These are phyloP conservation scores for Synodontis membranacea DNA, from an alignment of 2,113 vertebrate genomes.

Conservation along the genomic window DNA sequence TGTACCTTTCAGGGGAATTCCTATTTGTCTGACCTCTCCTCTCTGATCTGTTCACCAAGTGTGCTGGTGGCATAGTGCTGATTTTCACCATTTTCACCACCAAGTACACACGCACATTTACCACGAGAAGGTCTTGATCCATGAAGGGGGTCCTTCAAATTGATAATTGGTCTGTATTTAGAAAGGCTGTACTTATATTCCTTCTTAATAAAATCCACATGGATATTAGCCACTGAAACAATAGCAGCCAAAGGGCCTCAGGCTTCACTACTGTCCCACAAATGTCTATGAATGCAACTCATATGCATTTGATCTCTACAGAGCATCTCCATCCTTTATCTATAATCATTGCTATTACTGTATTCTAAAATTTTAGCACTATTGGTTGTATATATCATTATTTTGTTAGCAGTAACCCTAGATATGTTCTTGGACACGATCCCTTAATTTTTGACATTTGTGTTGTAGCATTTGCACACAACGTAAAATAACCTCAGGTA, in stretches of 20 bases:
- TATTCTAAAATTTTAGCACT: not conserved
- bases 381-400: constrained; percentile 7
- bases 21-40: not conserved
- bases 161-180: constrained; percentile 38
- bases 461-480: not conserved
- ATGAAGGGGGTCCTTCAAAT: constrained; percentile 16
- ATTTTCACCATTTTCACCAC: not conserved
- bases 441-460: constrained; percentile 12
- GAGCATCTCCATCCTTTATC: constrained; percentile 7
- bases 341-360: constrained; percentile 12
- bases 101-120: not conserved
- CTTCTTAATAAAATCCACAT: constrained; percentile 56
- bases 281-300: not conserved
- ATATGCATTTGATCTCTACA: constrained; percentile 16
- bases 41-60: not conserved
- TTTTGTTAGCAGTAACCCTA: constrained; percentile 27
- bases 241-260: constrained; percentile 42
- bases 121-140: constrained; percentile 15
- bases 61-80: not conserved
- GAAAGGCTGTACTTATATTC: constrained; percentile 22
- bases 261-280: not conserved
- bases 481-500: not conserved
- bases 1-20: not conserved
- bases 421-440: not conserved
- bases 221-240: constrained; percentile 51